Evolutionary conservation across 2,113 vertebrate genomes (phyloP).

Genomic region (Cryptomyrus ogoouensis): DNA sequence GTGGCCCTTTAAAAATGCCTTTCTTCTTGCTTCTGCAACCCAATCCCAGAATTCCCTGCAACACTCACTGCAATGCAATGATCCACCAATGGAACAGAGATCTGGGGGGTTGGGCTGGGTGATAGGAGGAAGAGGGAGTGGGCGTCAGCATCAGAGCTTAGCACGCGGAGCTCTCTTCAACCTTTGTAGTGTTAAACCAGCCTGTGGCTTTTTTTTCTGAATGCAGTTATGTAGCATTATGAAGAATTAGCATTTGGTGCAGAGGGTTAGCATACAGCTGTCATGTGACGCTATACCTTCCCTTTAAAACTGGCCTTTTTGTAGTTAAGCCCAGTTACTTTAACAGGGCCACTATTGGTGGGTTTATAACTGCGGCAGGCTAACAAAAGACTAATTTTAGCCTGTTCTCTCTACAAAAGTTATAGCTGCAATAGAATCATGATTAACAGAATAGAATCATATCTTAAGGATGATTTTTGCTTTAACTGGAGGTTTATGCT

Average conservation of each 20-base stretch:
- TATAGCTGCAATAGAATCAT: neutral
- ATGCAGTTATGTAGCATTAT: neutral
- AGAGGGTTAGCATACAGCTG: neutral
- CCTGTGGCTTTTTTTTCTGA: neutral
- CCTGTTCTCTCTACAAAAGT: neutral
- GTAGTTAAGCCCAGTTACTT: neutral
- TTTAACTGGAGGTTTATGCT: neutral
- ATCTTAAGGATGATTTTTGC: neutral
- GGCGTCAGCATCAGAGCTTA: neutral
- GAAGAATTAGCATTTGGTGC: neutral
- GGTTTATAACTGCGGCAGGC: neutral
- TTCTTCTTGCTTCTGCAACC: conserved; percentile 73
- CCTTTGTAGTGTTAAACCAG: neutral
- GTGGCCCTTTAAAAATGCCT: conserved; percentile 58
- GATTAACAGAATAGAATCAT: neutral
- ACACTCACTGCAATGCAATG: conserved; percentile 70
- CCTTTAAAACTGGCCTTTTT: neutral
- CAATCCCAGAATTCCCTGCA: conserved; percentile 75
- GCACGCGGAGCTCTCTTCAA: neutral
- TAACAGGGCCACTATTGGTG: neutral
- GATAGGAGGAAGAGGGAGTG: neutral
- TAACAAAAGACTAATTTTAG: neutral
- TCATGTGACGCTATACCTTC: neutral
- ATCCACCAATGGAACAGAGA: conserved; percentile 47
- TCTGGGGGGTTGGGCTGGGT: conserved; percentile 49